Percentiles rank a stretch among this genome's conserved stretches.
These are phyloP conservation scores for Poecilus cupreus DNA, from an alignment of 2,888 invertebrate genomes.

Conservation along the genomic window DNA sequence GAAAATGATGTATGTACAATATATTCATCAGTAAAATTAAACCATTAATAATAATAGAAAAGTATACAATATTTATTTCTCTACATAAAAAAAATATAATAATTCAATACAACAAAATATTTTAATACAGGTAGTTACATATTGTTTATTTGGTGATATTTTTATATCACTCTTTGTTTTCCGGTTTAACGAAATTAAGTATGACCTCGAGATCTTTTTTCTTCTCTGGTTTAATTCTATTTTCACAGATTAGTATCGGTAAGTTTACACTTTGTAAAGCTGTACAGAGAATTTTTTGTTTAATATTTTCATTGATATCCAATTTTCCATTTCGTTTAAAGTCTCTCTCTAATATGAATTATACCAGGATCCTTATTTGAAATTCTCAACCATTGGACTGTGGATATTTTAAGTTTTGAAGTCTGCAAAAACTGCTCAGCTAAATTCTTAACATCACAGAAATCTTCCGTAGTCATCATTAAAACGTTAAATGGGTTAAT, in stretches of 20 bases:
- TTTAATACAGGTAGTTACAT: too few species aligned
- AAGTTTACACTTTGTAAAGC: not conserved
- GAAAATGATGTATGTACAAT: too few species aligned
- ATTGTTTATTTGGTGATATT: too few species aligned
- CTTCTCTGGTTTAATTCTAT: not conserved
- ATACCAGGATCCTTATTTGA: not conserved
- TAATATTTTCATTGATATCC: slow-evolving; percentile 14
- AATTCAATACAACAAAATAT: too few species aligned
- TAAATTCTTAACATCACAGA: slow-evolving; percentile 49
- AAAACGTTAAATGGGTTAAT: slow-evolving; percentile 57
- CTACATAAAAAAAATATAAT: too few species aligned
- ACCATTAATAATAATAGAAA: too few species aligned
- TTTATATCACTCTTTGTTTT: not conserved
- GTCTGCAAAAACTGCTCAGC: slow-evolving; percentile 55
- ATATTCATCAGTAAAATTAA: too few species aligned
- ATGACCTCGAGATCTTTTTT: not conserved
- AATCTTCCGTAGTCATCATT: slow-evolving; percentile 46
- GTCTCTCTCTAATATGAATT: slow-evolving; percentile 26
- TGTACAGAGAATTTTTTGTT: slow-evolving; percentile 4
- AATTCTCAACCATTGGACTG: slow-evolving; percentile 47
- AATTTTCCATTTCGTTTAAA: slow-evolving; percentile 48
- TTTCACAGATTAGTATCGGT: slow-evolving; percentile 10
- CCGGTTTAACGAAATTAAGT: not conserved
- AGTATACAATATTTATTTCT: too few species aligned
- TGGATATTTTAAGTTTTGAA: slow-evolving; percentile 46